Evolutionary conservation across 2,888 invertebrate genomes (phyloP), one percentile per base, ranked within the genome.

Genomic region (Nemurella pictetii): DNA sequence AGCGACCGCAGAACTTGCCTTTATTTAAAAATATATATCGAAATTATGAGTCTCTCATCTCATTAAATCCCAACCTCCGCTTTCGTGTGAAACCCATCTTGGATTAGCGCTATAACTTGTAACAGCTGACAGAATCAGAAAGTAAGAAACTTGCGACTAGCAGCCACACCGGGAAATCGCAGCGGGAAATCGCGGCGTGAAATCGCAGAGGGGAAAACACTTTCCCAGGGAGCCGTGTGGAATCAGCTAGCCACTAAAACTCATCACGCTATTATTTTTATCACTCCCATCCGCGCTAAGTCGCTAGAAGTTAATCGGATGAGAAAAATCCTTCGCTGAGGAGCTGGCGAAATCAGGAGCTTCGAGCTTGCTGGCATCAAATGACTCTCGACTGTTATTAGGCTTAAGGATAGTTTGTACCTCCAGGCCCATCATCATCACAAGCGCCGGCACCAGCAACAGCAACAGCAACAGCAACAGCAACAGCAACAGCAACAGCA

Each of bases 41-140:
- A 12, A 55, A 3, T 12, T 2, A 55, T 55, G 55, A 55, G 9
- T 55, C 20, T 55, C 9, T 55, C 55, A 55, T 55, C 55, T 55
- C 55, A 55, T 55, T 55, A 55, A 55, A 55, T 12, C 35, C 29
- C 20, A 35, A 32, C 84, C 28, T 29, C 36, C n/a, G 5, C 77
- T 78, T 27, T 28, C 55, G 35, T 20, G 29, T 2, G 28, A 83
- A 83, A 28, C 83, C 73, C 84, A 84, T 85, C 84, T 75, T 81
- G 86, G 86, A 86, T 86, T 85, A 86, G 82, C 83, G 78, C 84
- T 85, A 86, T 86, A 86, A 86, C 85, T 86, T 85, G 86, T 72
- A 82, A 78, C 55, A 84, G 86, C 86, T 86, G 86, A 85, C 86
- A 84, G 80, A 86, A 85, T 86, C 86, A 86, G 80, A 35, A 81